Conservation (phyloP, 2,797 vertebrate genomes). For the Pogoniulus pusillus region DNA sequence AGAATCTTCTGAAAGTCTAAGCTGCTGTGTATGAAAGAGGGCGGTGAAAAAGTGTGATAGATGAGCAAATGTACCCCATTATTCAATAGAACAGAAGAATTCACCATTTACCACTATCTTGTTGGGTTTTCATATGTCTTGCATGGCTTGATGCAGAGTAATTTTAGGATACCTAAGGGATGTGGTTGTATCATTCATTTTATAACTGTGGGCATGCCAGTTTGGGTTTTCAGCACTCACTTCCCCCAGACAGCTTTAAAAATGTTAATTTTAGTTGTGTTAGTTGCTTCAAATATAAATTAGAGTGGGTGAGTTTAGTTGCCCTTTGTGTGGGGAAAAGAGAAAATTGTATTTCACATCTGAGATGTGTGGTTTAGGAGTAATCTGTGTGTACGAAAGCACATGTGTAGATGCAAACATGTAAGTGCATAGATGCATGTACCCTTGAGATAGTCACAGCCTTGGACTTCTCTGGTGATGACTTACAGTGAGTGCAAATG, state of each 20-base stretch:
- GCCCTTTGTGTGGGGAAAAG: not conserved
- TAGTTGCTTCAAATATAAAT: slow-evolving; percentile 29
- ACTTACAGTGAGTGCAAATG: not conserved
- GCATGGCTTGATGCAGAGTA: not conserved
- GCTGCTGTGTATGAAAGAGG: not conserved
- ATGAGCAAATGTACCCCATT: not conserved
- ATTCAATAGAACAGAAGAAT: not conserved
- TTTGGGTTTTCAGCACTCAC: not conserved
- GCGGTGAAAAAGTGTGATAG: not conserved
- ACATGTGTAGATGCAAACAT: not conserved
- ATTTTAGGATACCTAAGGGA: not conserved
- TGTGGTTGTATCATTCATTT: not conserved
- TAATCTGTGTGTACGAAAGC: not conserved
- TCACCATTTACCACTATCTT: not conserved
- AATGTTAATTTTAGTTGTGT: slow-evolving; percentile 7
- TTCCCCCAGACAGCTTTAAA: slow-evolving; percentile 17
- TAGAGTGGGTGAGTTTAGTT: not conserved
- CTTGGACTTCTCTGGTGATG: not conserved
- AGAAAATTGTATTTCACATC: not conserved
- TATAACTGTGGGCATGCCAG: not conserved
- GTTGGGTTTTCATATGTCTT: not conserved
- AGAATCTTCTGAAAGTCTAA: not conserved
- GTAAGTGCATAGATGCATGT: not conserved
- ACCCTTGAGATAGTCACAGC: not conserved
- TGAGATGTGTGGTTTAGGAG: not conserved